Percentiles rank a stretch among this genome's conserved stretches.
Evolutionary conservation across 2,888 invertebrate genomes (phyloP).

Genomic region (Smittia sp.): DNA sequence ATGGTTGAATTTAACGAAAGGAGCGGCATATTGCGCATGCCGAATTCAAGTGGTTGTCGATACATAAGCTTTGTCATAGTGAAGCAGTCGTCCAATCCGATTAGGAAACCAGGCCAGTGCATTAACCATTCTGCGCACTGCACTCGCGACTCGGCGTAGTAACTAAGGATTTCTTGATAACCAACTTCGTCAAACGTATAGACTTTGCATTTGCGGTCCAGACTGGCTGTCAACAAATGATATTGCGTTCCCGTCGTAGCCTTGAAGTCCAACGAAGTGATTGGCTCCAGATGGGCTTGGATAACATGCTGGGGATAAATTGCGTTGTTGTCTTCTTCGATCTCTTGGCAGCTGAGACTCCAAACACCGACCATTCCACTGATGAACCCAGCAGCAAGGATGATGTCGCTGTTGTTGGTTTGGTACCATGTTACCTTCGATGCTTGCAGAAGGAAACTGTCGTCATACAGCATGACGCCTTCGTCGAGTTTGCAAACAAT

Average conservation of each 20-base stretch:
- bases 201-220: slow-evolving; percentile 39
- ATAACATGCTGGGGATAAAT: slow-evolving; percentile 15
- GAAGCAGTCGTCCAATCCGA: slow-evolving; percentile 46
- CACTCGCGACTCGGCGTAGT: not conserved
- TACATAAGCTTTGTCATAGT: slow-evolving; percentile 45
- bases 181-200: slow-evolving; percentile 27
- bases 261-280: slow-evolving; percentile 31
- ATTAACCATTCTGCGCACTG: slow-evolving; percentile 48
- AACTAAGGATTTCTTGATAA: not conserved
- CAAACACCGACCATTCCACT: slow-evolving; percentile 65
- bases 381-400: slow-evolving; percentile 61
- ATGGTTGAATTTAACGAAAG: not conserved
- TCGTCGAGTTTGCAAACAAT: slow-evolving; percentile 4
- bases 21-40: not conserved
- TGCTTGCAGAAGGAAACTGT: slow-evolving; percentile 10
- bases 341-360: slow-evolving; percentile 52
- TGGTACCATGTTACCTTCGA: slow-evolving; percentile 48
- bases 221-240: slow-evolving; percentile 44
- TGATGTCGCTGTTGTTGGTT: slow-evolving; percentile 51
- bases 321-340: not conserved
- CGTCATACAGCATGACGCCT: not conserved
- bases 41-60: slow-evolving; percentile 41
- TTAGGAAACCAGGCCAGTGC: slow-evolving; percentile 47
- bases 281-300: slow-evolving; percentile 13
- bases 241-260: not conserved